phyloP scores from a whole-genome alignment of 2,797 vertebrate genomes.

The Scleropages formosus region DNA sequence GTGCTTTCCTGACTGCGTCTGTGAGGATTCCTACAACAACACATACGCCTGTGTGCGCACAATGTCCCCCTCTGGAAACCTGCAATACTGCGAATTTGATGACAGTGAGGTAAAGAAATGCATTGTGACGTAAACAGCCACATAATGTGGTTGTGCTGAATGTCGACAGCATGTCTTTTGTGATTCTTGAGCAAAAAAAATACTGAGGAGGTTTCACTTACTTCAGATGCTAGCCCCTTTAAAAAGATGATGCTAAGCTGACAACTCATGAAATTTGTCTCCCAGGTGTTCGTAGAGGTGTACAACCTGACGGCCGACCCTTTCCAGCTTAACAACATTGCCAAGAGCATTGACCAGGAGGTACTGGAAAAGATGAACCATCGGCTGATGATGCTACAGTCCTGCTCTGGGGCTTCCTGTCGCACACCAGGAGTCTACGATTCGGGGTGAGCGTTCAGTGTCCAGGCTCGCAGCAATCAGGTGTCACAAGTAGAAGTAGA shows the following conservation, averaged over 20 bases:
- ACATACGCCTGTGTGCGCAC: slow-evolving; percentile 94
- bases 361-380: slow-evolving; percentile 98
- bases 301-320: slow-evolving; percentile 94
- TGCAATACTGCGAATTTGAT: slow-evolving; percentile 97
- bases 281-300: slow-evolving; percentile 92
- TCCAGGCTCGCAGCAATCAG: no score
- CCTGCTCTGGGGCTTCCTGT: slow-evolving; percentile 83
- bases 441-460: slow-evolving; percentile 62
- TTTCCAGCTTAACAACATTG: slow-evolving; percentile 90
- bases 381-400: slow-evolving; percentile 96
- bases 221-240: not conserved
- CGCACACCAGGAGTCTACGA: slow-evolving; percentile 86
- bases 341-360: slow-evolving; percentile 89
- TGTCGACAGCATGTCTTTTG: not conserved
- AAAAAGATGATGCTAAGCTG: not conserved
- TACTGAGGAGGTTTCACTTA: not conserved
- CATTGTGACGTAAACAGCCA: not conserved
- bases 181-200: not conserved
- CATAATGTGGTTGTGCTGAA: not conserved
- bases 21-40: slow-evolving; percentile 94
- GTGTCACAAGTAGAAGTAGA: no score
- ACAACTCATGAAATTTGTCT: slow-evolving; percentile 62
- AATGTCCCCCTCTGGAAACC: slow-evolving; percentile 68
- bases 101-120: slow-evolving; percentile 81
- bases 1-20: slow-evolving; percentile 97